Evolutionary conservation across 1,140 invertebrate species (phyloP), one percentile per base, ranked within the genome.

Genomic region (Lerema accius): DNA sequence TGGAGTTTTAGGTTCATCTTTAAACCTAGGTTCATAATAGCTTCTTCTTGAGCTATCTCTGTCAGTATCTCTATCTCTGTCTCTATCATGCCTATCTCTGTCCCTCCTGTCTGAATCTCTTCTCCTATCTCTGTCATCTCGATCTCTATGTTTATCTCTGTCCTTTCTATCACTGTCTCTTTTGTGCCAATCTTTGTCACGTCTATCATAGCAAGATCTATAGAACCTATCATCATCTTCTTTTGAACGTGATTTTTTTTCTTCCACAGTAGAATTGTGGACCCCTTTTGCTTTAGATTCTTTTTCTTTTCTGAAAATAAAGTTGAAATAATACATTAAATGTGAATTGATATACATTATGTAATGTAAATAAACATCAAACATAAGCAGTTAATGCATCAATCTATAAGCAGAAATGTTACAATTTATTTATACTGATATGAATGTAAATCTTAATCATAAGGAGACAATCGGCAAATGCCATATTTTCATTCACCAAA

Each of bases 1-100:
- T 9, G 97, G 97, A 14, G 97, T 98, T 64, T 92, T 92, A 0
- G 97, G 96, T 86, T 97, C 96, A 91, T 96, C 95, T 77, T 92
- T 94, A 77, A 95, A 95, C 17, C 93, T 83, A 0, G 94, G 94
- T 35, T 95, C 95, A 77, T 94, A 94, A 60, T 94, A 92, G 71
- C 92, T 93, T 81, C 93, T 92, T 59, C 94, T 93, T 49, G 92
- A 91, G 51, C 86, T 90, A 51, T 89, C 86, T 35, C 88, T 73
- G 60, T 91, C 91, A 80, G 92, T 90, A 48, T 93, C 40, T 15
- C 63, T 50, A 53, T 91, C 91, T 79, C 92, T 90, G 50, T 93
- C 40, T 15, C 63, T 50, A 53, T 93, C 63, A 16, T 82, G 76
- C 26, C 80, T 65, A 61, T 88, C 88, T 86, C 91, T 88, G 55